These are phyloP conservation scores for Allacma fusca DNA, from an alignment of 2,888 invertebrate genomes.

Conservation along the genomic window DNA sequence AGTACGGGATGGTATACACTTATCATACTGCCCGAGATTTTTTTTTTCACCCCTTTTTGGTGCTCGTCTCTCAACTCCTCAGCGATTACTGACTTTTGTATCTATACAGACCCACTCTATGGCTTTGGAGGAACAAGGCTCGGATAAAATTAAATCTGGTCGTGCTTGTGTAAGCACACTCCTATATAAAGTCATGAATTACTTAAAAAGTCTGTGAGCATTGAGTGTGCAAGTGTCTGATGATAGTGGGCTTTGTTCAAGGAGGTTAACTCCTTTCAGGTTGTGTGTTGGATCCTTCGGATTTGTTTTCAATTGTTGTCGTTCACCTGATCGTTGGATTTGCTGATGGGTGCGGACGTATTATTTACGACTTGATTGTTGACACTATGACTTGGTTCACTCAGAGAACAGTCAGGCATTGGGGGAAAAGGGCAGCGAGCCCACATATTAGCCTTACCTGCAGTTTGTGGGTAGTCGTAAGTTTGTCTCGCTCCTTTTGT, in stretches of 20 bases:
- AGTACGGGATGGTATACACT: background rate
- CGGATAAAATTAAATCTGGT: conserved; percentile 11
- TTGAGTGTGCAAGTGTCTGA: background rate
- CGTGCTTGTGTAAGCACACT: conserved; percentile 12
- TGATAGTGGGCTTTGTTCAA: background rate
- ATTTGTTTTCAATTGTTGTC: conserved; percentile 16
- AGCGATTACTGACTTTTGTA: conserved; percentile 6
- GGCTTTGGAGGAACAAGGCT: background rate
- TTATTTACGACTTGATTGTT: conserved; percentile 38
- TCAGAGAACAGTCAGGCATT: background rate
- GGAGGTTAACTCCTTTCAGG: conserved; percentile 5
- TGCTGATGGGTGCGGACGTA: conserved; percentile 32
- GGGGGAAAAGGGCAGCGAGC: background rate
- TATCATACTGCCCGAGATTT: background rate
- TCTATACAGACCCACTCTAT: background rate
- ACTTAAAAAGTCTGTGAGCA: background rate
- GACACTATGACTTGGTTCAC: conserved; percentile 17
- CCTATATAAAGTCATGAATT: conserved; percentile 23
- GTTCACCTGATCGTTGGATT: conserved; percentile 16
- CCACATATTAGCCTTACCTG: background rate
- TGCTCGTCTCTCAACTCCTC: conserved; percentile 16
- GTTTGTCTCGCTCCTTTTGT: conserved; percentile 17
- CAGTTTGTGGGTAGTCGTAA: conserved; percentile 22
- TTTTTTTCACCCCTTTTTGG: conserved; percentile 12
- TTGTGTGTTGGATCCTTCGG: background rate